These are phyloP conservation scores for Coremacera marginata DNA, from an alignment of 2,888 invertebrate genomes.

Conservation along the genomic window DNA sequence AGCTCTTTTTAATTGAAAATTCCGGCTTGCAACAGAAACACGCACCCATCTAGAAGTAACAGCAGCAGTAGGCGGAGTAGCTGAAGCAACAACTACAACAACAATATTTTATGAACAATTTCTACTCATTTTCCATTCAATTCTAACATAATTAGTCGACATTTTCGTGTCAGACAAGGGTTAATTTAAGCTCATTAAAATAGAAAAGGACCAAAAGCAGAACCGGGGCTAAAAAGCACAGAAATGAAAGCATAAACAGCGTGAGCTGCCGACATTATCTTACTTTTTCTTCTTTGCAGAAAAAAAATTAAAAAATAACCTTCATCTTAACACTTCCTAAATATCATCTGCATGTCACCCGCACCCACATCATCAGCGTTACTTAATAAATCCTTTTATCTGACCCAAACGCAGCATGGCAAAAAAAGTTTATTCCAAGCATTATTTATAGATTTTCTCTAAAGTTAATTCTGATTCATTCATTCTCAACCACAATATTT, in stretches of 20 bases:
- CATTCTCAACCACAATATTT: too few species aligned
- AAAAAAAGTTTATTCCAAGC: too few species aligned
- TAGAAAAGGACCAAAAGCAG: neutral
- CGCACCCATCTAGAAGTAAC: neutral
- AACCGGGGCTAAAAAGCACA: neutral
- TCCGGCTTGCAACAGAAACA: conserved; percentile 18
- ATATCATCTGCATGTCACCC: too few species aligned
- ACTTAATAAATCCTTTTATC: too few species aligned
- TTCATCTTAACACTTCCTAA: too few species aligned
- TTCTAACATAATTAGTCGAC: conserved; percentile 22
- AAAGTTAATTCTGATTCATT: too few species aligned
- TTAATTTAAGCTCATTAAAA: conserved; percentile 32
- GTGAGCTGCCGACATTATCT: neutral
- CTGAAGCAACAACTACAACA: neutral
- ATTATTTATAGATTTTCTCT: too few species aligned
- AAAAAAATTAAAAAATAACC: too few species aligned
- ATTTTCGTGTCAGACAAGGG: conserved; percentile 22
- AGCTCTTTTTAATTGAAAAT: conserved; percentile 24
- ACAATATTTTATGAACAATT: conserved; percentile 17
- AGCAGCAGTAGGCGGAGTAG: neutral
- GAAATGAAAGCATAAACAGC: neutral
- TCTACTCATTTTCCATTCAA: conserved; percentile 12
- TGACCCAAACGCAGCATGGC: too few species aligned
- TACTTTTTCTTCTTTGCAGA: neutral
- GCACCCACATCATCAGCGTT: too few species aligned